Base-by-base conservation (phyloP, 2,113 vertebrate genomes). In the Arvicanthis niloticus region DNA sequence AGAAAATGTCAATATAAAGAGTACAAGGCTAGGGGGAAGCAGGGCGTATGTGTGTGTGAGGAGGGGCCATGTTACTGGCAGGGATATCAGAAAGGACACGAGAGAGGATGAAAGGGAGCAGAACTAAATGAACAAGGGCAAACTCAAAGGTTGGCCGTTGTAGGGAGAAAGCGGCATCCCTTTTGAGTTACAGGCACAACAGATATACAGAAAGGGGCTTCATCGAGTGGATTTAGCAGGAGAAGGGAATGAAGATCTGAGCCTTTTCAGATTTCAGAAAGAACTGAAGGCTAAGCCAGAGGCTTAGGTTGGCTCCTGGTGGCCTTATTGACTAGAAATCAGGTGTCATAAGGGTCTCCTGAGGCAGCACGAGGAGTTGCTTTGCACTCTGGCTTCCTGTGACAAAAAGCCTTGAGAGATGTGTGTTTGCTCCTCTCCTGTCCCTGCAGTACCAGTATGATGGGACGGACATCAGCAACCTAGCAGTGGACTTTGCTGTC, bases 401-500 rank as follows among this genome's bases (percentile, higher is more conserved):
- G 62, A 40, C 21, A 72, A 34, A 73, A 73, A 72, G 73, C 24
- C 40, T 0, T 82, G 0, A 77, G 11, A 0, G 34, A 40, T 40
- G 0, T 31, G 24, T n/a, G 60, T 17, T 85, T n/a, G 60, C 21
- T 85, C 56, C n/a, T 82, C 48, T n/a, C 76, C 97, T 82, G 24
- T 58, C 90, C 95, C 93, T 12, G 7, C 97, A 99, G 99, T 99
- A 99, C 98, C 98, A 99, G 92, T 99, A 99, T 1, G 99, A 99
- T 0, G 99, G 99, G 56, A 99, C 99, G 99, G 99, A 99, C 97
- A 99, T 99, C 97, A 99, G 99, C 96, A 99, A 99, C 98, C 97
- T 99, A 96, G 99, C 99, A 0, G 99, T 99, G 98, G 99, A 99
- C 98, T 99, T 99, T 70, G 99, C 99, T 0, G 99, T 99, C 97